Evolutionary conservation across 1,140 invertebrate species (phyloP).

Genomic region (Telenomus remus): DNA sequence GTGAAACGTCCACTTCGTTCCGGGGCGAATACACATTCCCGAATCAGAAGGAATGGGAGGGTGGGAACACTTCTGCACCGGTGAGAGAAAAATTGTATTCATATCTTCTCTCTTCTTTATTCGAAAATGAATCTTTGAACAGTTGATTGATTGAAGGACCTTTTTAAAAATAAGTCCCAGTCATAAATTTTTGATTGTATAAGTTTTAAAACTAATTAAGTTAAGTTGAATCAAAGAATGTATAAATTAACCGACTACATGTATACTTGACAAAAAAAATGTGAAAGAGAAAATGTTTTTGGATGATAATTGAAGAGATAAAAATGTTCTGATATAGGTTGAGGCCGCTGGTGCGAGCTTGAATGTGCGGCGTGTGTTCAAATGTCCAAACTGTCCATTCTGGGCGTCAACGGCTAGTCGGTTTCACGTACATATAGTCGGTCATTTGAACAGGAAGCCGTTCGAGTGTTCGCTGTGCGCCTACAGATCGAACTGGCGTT

Average conservation of each 20-base stretch:
- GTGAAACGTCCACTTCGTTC: slow-evolving; percentile 61
- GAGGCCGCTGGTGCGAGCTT: slow-evolving; percentile 67
- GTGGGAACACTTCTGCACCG: slow-evolving; percentile 25
- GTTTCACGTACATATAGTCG: slow-evolving; percentile 94
- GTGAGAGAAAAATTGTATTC: slow-evolving; percentile 5
- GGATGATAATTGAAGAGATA: background rate
- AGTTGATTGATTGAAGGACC: no score
- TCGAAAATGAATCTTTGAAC: no score
- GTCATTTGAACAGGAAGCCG: slow-evolving; percentile 93
- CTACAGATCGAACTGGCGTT: slow-evolving; percentile 95
- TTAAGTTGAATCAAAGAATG: no score
- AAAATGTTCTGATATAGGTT: slow-evolving; percentile 62
- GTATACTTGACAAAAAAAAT: slow-evolving; percentile 16
- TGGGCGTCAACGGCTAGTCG: slow-evolving; percentile 93
- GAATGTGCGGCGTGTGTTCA: slow-evolving; percentile 81
- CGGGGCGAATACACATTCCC: slow-evolving; percentile 68
- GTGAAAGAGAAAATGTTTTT: slow-evolving; percentile 31
- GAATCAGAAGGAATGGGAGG: slow-evolving; percentile 68
- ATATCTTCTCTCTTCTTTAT: background rate
- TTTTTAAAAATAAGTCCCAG: no score
- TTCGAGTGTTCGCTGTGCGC: slow-evolving; percentile 96
- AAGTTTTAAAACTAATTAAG: no score
- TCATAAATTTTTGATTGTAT: no score
- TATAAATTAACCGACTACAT: slow-evolving; percentile 32
- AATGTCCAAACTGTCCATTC: slow-evolving; percentile 92